A percentile compares a stretch with the other conserved stretches of the same genome.
Conservation (phyloP, 2,888 invertebrate genomes). For the Meghimatium bilineatum region DNA sequence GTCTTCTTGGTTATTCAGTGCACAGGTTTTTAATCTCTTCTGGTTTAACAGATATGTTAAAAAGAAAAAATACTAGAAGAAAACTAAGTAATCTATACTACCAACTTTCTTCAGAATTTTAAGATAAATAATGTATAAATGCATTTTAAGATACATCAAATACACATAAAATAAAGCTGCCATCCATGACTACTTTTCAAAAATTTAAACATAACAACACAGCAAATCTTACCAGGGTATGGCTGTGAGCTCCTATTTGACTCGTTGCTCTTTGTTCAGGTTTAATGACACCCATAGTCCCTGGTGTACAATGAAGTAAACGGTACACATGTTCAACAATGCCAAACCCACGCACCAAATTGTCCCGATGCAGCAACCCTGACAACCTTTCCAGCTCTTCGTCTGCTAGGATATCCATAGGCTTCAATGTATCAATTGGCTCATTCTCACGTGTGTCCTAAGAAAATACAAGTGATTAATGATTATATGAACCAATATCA, state of each 20-base stretch:
- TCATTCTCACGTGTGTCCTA: slow-evolving; percentile 56
- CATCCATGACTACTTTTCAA: neutral
- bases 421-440: slow-evolving; percentile 71
- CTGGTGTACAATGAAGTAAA: slow-evolving; percentile 74
- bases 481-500: no score
- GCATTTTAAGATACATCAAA: neutral
- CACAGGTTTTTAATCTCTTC: no score
- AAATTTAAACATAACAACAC: neutral
- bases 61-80: neutral
- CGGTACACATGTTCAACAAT: slow-evolving; percentile 76
- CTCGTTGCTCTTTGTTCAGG: slow-evolving; percentile 60
- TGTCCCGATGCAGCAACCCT: slow-evolving; percentile 76
- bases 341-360: slow-evolving; percentile 76
- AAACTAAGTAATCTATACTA: neutral
- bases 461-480: neutral
- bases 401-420: slow-evolving; percentile 75
- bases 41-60: neutral
- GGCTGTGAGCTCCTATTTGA: slow-evolving; percentile 33
- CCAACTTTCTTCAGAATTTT: neutral
- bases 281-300: slow-evolving; percentile 72
- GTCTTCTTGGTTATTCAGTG: no score
- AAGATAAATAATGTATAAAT: neutral
- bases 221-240: slow-evolving; percentile 43
- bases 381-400: slow-evolving; percentile 77
- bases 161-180: neutral